Percentiles rank a stretch among this genome's conserved stretches.
Evolutionary conservation across 2,113 vertebrate species (phyloP).

Genomic region (Anolis carolinensis): DNA sequence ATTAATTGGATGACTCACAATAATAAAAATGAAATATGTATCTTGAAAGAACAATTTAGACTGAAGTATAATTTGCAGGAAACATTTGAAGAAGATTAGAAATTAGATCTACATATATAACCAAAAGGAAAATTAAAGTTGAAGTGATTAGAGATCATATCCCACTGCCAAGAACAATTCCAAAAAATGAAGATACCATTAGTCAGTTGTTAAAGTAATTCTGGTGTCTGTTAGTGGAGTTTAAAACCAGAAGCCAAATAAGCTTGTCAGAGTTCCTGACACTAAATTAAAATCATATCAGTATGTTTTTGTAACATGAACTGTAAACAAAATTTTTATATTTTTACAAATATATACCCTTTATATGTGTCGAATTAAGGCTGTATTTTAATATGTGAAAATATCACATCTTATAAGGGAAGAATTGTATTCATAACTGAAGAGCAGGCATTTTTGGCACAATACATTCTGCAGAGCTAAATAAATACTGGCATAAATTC

Average conservation of each 20-base stretch:
- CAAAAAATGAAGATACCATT: slow-evolving; percentile 48
- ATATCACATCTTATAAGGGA: not conserved
- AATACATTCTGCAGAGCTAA: not conserved
- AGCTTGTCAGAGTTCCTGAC: not conserved
- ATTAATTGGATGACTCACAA: slow-evolving; percentile 74
- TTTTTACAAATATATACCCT: not conserved
- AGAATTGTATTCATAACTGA: too few relatives aligned
- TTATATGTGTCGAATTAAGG: not conserved
- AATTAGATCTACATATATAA: slow-evolving; percentile 39
- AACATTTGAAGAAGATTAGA: slow-evolving; percentile 39
- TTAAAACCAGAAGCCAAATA: slow-evolving; percentile 10
- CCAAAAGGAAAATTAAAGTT: slow-evolving; percentile 54
- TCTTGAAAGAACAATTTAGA: slow-evolving; percentile 53
- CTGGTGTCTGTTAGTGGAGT: slow-evolving; percentile 6
- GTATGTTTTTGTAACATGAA: not conserved
- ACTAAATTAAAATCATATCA: not conserved
- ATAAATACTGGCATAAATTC: not conserved
- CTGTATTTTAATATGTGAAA: not conserved
- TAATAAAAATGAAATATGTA: slow-evolving; percentile 74
- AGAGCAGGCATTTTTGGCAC: not conserved
- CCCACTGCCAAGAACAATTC: slow-evolving; percentile 50
- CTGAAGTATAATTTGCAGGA: slow-evolving; percentile 46
- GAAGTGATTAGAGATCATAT: slow-evolving; percentile 45
- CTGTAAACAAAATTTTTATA: not conserved
- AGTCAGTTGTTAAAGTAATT: slow-evolving; percentile 34